These are phyloP conservation scores for Ctenopoma kingsleyae DNA, from an alignment of 2,797 vertebrate species.

Conservation along the genomic window DNA sequence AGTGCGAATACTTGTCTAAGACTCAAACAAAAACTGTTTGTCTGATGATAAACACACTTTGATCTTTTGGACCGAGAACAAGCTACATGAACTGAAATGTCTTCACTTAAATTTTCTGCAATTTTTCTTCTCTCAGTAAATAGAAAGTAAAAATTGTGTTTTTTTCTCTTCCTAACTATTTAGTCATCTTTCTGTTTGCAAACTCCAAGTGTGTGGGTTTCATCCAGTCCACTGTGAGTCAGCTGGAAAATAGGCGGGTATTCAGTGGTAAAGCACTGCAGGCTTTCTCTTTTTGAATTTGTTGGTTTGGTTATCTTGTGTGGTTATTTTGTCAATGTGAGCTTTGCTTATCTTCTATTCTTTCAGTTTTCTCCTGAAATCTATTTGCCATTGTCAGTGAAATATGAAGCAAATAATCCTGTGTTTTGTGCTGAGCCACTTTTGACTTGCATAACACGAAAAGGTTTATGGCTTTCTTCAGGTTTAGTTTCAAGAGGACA, in stretches of 20 bases:
- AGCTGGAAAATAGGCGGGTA: slow-evolving; percentile 41
- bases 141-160: not conserved
- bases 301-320: slow-evolving; percentile 15
- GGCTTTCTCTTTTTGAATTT: slow-evolving; percentile 8
- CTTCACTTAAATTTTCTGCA: slow-evolving; percentile 11
- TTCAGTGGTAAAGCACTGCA: slow-evolving; percentile 11
- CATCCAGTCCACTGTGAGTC: slow-evolving; percentile 22
- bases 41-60: slow-evolving; percentile 43
- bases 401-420: slow-evolving; percentile 17
- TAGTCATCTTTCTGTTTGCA: slow-evolving; percentile 32
- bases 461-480: slow-evolving; percentile 21
- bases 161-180: slow-evolving; percentile 22
- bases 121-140: slow-evolving; percentile 32
- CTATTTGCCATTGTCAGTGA: not conserved
- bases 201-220: slow-evolving; percentile 33
- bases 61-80: slow-evolving; percentile 28
- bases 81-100: slow-evolving; percentile 1
- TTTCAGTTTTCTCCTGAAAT: slow-evolving; percentile 19
- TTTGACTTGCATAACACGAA: slow-evolving; percentile 15
- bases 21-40: slow-evolving; percentile 20
- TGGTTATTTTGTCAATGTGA: slow-evolving; percentile 20
- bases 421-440: slow-evolving; percentile 5
- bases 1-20: slow-evolving; percentile 21
- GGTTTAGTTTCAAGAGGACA: not conserved
- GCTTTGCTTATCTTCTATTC: slow-evolving; percentile 21